Evolutionary conservation across 2,797 vertebrate species (phyloP).

Genomic region (Enoplosus armatus): DNA sequence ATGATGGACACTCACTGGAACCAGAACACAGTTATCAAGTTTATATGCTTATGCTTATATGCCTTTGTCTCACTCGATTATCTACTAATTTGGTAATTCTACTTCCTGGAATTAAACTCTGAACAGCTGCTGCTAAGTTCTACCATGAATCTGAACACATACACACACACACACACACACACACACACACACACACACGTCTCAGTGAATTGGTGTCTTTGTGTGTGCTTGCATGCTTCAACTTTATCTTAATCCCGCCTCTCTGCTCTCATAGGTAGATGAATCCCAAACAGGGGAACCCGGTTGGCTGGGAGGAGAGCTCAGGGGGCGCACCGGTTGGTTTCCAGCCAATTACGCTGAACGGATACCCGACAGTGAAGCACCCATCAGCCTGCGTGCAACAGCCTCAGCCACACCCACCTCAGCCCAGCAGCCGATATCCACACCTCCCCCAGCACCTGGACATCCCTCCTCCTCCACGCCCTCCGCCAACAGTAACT

Average conservation of each 20-base stretch:
- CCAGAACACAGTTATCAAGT: not conserved
- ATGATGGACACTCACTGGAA: not conserved
- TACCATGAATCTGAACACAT: conserved; percentile 1
- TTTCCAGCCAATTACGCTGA: conserved; percentile 99
- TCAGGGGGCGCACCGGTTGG: conserved; percentile 97
- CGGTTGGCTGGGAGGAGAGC: conserved; percentile 96
- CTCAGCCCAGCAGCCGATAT: conserved; percentile 72
- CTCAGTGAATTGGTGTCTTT: not conserved
- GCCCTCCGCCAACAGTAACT: conserved; percentile 90
- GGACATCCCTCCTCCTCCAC: conserved; percentile 78
- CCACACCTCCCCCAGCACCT: conserved; percentile 77
- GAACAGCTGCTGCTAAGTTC: not conserved
- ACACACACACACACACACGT: not conserved
- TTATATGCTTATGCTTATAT: too few relatives aligned
- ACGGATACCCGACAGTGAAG: conserved; percentile 92
- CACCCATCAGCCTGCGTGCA: conserved; percentile 86
- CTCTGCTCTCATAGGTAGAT: conserved; percentile 88
- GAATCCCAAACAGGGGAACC: conserved; percentile 98
- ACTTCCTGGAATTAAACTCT: not conserved
- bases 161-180: conserved; percentile 1
- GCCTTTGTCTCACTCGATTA: not conserved
- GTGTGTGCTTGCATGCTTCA: not conserved
- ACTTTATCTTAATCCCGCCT: not conserved
- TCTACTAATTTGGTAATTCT: conserved; percentile 10
- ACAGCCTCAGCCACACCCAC: conserved; percentile 75